Base-by-base conservation (phyloP, 2,113 vertebrate genomes). In the Tupaia chinensis region DNA sequence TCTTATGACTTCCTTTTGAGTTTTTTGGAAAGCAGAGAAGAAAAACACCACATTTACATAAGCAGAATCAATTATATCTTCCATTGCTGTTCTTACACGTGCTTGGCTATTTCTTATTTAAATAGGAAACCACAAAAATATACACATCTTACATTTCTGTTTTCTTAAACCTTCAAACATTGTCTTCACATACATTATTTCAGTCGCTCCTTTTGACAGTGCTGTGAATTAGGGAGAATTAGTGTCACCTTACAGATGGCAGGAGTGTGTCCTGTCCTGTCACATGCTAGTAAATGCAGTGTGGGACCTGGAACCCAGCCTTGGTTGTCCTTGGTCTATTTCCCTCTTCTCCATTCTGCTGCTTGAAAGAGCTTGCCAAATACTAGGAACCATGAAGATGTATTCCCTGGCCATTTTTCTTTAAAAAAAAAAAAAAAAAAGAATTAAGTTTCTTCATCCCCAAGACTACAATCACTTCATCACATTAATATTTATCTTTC, bases 41-140 rank as follows among this genome's bases (percentile, higher is more conserved):
- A 97, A 97, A 97, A 96, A 79, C 95, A 92, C 44, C 66, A 83
- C 93, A 98, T 98, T 97, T 97, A 65, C 95, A 97, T 98, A 98
- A 97, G 97, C 95, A 94, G 96, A 95, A 94, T 97, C 97, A 97
- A 94, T 97, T 97, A 95, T 96, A 85, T 81, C 94, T 94, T 93
- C 85, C 84, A 70, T 91, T 74, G 91, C 94, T 96, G 92, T 95
- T 77, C 90, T 74, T 83, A 96, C 95, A 96, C 60, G 68, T 97
- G 96, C 83, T 84, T 61, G 76, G 93, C 86, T 96, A 95, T 89
- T 96, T 96, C 80, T 93, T 83, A 89, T 84, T 96, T 93, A 91
- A 93, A 89, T 96, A 91, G 72, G 63, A 96, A 94, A 72, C 66
- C 70, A 74, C 32, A 87, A 82, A 95, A 97, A 96, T 95, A 93